phyloP scores from a whole-genome alignment of 2,888 invertebrate genomes.

The Mythimna impura region DNA sequence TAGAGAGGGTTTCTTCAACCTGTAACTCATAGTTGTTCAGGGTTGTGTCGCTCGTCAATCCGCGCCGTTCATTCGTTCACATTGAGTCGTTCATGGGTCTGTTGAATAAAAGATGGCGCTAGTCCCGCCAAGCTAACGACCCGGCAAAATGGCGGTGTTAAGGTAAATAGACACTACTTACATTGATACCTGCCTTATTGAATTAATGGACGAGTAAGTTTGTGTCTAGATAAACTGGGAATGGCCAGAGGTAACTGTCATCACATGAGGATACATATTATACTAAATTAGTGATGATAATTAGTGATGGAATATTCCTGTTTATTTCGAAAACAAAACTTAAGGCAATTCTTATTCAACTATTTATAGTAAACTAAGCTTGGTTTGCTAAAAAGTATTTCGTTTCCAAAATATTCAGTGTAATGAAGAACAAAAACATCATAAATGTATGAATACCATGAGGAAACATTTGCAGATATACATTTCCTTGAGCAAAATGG shows the following conservation, averaged over 20 bases:
- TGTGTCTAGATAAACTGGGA: conserved; percentile 31
- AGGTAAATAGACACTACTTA: conserved; percentile 74
- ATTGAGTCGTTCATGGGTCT: conserved; percentile 78
- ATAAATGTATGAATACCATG: not conserved
- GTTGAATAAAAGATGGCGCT: conserved; percentile 82
- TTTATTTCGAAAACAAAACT: too few relatives aligned
- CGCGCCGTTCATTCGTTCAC: conserved; percentile 74
- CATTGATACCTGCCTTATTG: conserved; percentile 61
- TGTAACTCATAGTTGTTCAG: conserved; percentile 50
- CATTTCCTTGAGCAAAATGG: conserved; percentile 21
- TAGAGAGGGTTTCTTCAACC: conserved; percentile 49
- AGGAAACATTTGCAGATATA: conserved; percentile 5
- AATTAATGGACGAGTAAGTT: conserved; percentile 48
- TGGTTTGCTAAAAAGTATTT: too few relatives aligned
- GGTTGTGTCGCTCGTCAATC: conserved; percentile 65
- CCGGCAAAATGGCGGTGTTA: conserved; percentile 74
- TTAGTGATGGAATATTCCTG: too few relatives aligned
- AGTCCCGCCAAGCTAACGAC: conserved; percentile 72
- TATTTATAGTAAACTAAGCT: too few relatives aligned
- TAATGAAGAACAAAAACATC: not conserved
- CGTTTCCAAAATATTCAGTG: not conserved
- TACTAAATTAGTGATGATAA: too few relatives aligned
- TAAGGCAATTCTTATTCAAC: too few relatives aligned
- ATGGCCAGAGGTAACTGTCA: not conserved
- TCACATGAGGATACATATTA: not conserved